Evolutionary conservation across 2,113 vertebrate genomes (phyloP).

Genomic region (Hymenochirus boettgeri): DNA sequence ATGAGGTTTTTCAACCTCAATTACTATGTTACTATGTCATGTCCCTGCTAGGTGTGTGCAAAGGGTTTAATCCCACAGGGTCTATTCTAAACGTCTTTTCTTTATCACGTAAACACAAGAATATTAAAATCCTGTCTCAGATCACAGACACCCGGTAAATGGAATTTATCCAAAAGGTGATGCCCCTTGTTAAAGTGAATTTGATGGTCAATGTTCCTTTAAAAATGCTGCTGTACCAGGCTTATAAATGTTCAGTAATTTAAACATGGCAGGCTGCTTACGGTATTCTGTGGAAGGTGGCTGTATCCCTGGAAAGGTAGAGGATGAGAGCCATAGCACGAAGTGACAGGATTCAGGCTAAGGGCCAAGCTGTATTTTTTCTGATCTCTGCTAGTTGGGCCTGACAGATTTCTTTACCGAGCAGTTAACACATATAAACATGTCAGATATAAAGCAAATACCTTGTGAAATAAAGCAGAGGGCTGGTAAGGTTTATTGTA

Average conservation of each 20-base stretch:
- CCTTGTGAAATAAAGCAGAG: constrained; percentile 55
- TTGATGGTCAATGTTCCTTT: background rate
- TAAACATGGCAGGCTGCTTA: too few species aligned
- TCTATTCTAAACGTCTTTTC: background rate
- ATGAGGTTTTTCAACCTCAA: too few species aligned
- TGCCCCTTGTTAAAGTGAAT: constrained; percentile 13
- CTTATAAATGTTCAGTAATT: too few species aligned
- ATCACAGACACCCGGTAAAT: constrained; percentile 58
- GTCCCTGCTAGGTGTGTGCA: background rate
- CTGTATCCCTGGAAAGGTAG: too few species aligned
- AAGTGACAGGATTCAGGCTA: constrained; percentile 44
- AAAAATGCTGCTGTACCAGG: too few species aligned
- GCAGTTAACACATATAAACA: constrained; percentile 62
- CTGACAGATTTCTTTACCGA: constrained; percentile 61
- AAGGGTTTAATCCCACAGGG: background rate
- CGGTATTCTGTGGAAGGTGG: too few species aligned
- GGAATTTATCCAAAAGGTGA: constrained; percentile 45
- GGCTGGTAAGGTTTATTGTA: constrained; percentile 42
- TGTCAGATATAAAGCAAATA: constrained; percentile 62
- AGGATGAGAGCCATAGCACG: constrained; percentile 37
- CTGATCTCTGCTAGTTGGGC: constrained; percentile 45
- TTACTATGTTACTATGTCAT: background rate
- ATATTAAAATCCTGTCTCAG: constrained; percentile 47
- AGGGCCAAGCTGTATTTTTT: constrained; percentile 44
- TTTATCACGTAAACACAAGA: background rate